Conservation (phyloP, 2,888 invertebrate species). For the Dexiosoma caninum region DNA sequence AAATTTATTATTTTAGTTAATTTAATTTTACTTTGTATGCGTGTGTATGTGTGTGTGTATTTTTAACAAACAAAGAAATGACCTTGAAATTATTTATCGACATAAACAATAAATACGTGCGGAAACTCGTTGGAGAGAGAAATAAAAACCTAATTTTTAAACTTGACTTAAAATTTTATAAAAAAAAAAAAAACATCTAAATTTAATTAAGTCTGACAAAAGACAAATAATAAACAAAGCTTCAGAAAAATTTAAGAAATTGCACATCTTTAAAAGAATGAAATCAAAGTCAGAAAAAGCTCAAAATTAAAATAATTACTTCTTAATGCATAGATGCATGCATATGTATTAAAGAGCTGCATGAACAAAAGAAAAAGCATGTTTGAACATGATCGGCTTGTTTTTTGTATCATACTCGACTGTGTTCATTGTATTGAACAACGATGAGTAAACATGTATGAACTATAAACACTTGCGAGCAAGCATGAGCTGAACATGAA, state of each 20-base stretch:
- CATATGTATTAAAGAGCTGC: too few species aligned
- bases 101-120: constrained; percentile 10
- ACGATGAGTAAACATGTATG: too few species aligned
- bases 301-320: neutral
- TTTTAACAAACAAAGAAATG: constrained; percentile 12
- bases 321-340: too few species aligned
- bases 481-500: too few species aligned
- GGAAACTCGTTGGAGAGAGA: neutral
- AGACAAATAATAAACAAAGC: neutral
- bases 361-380: too few species aligned
- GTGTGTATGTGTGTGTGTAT: too few species aligned
- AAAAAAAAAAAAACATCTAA: neutral
- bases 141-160: neutral
- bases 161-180: neutral
- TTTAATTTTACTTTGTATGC: constrained; percentile 19
- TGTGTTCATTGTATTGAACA: too few species aligned
- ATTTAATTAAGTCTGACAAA: neutral
- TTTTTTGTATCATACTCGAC: too few species aligned
- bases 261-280: neutral
- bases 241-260: neutral
- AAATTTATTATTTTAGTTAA: constrained; percentile 5
- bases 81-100: constrained; percentile 51
- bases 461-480: too few species aligned
- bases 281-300: neutral
- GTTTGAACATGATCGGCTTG: too few species aligned